Evolutionary conservation across 2,888 invertebrate genomes (phyloP).

Genomic region (Eubasilissa splendida): DNA sequence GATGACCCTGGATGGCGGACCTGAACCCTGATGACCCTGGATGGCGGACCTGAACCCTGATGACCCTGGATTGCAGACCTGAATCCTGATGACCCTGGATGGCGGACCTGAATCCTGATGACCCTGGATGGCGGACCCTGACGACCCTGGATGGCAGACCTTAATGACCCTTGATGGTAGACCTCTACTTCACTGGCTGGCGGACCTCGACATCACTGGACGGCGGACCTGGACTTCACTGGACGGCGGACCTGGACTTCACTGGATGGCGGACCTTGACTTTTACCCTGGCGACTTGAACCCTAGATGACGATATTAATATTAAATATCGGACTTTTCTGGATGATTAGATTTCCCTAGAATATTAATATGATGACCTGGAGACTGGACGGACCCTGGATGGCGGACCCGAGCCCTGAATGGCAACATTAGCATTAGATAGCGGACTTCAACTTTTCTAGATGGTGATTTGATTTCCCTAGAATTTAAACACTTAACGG

Average conservation of each 20-base stretch:
- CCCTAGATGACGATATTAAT: too few relatives aligned
- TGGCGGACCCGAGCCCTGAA: too few relatives aligned
- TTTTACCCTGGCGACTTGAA: not conserved
- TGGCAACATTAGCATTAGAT: too few relatives aligned
- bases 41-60: too few relatives aligned
- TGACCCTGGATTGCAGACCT: not conserved
- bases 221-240: not conserved
- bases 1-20: not conserved
- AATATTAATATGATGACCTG: too few relatives aligned
- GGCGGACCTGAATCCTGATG: not conserved
- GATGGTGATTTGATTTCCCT: too few relatives aligned
- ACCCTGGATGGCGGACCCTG: not conserved
- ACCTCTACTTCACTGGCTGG: not conserved
- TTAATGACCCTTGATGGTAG: not conserved
- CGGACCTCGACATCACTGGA: not conserved
- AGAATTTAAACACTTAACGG: too few relatives aligned
- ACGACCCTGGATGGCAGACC: not conserved
- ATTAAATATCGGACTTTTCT: too few relatives aligned
- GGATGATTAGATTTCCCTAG: too few relatives aligned
- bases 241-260: not conserved
- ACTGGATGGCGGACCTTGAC: not conserved
- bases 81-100: not conserved
- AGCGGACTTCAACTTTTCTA: too few relatives aligned
- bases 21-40: not conserved
- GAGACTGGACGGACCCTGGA: too few relatives aligned